Evolutionary conservation across 2,888 invertebrate genomes (phyloP).

Genomic region (Leptopilina syphax): DNA sequence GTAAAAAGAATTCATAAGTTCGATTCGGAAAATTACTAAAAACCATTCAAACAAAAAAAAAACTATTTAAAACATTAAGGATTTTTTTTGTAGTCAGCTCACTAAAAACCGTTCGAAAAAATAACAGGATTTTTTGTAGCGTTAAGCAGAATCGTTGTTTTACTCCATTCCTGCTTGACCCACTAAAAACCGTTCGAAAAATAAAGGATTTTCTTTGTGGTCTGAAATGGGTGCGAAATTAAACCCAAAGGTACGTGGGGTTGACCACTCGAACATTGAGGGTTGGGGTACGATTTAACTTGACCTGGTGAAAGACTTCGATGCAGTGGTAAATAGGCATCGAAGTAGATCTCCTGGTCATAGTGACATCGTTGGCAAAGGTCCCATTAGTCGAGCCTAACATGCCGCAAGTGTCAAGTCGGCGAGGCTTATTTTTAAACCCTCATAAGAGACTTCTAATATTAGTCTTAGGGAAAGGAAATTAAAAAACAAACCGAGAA

Average conservation of each 20-base stretch:
- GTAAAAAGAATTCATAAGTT: no score
- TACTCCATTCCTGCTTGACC: no score
- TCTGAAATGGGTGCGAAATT: no score
- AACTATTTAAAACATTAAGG: background rate
- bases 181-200: no score
- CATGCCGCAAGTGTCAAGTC: constrained; percentile 55
- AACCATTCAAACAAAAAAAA: background rate
- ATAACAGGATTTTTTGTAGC: no score
- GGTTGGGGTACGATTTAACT: background rate
- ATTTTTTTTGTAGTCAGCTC: no score
- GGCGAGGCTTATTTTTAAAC: constrained; percentile 60
- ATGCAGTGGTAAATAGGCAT: constrained; percentile 43
- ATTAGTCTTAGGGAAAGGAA: constrained; percentile 17
- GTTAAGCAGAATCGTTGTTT: no score
- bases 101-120: no score
- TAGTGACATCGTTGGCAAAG: constrained; percentile 70
- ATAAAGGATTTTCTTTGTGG: no score
- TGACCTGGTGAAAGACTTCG: background rate
- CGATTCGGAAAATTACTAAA: no score
- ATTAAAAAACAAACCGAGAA: constrained; percentile 15
- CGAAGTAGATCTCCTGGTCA: constrained; percentile 60
- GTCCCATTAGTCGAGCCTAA: constrained; percentile 60
- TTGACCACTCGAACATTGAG: no score
- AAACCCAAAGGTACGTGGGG: no score
- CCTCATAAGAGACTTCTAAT: constrained; percentile 46